phyloP scores from a whole-genome alignment of 37 sponge, comb jelly and placozoan genomes.

The Agelas oroides region DNA sequence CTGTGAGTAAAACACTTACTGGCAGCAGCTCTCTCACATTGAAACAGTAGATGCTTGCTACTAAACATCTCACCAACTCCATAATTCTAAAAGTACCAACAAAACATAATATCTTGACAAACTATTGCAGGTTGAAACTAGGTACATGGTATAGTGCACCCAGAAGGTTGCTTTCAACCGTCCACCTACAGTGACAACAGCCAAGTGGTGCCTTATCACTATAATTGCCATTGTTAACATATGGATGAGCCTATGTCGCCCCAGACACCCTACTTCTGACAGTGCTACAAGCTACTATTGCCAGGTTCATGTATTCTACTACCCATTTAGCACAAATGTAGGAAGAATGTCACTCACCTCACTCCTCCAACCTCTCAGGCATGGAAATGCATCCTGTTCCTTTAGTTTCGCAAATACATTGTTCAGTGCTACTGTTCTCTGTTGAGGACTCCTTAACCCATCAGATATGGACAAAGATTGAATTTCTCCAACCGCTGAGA shows the following conservation, averaged over 20 bases:
- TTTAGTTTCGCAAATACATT: conserved; percentile 21
- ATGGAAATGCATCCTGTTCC: conserved; percentile 33
- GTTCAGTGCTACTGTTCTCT: conserved; percentile 44
- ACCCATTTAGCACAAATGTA: no score
- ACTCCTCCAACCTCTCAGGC: conserved; percentile 62
- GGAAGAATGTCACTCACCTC: conserved; percentile 16
- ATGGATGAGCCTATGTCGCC: no score
- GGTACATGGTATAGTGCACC: no score
- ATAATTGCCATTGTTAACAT: no score
- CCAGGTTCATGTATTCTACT: no score
- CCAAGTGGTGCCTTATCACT: no score
- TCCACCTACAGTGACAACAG: no score
- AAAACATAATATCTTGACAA: no score
- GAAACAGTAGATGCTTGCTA: conserved; percentile 19
- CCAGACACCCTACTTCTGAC: no score
- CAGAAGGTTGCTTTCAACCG: no score
- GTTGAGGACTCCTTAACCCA: conserved; percentile 11
- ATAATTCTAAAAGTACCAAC: conserved; percentile 37
- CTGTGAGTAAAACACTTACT: conserved; percentile 16
- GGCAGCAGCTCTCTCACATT: conserved; percentile 63
- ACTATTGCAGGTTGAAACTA: no score
- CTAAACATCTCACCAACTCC: conserved; percentile 36
- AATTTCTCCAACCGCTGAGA: background rate
- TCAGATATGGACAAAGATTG: conserved; percentile 8
- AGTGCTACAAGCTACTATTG: no score